phyloP scores from a whole-genome alignment of 2,797 vertebrate genomes.

The Triplophysa yarkandensis region DNA sequence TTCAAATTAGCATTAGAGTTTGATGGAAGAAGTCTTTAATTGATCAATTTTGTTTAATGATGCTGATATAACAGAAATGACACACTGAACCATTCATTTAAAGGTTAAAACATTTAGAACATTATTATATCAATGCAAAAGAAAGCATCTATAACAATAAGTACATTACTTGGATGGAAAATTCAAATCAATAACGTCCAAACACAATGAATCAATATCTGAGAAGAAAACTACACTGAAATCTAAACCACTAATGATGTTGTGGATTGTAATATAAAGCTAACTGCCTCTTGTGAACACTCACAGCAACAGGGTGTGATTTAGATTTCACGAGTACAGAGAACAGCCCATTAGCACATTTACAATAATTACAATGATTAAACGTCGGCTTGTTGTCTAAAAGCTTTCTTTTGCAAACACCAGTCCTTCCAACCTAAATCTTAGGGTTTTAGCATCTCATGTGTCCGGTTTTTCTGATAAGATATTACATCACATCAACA shows the following conservation, averaged over 20 bases:
- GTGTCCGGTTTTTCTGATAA: neutral
- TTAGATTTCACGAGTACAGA: constrained; percentile 18
- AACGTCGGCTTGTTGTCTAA: constrained; percentile 13
- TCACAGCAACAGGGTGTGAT: constrained; percentile 20
- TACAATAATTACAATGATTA: constrained; percentile 40
- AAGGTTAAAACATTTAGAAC: neutral
- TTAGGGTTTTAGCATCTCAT: neutral
- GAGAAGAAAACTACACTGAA: neutral
- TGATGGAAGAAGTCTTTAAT: neutral
- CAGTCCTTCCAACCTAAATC: neutral
- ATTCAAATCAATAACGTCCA: neutral
- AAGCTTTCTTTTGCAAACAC: constrained; percentile 9
- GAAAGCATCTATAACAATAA: no score
- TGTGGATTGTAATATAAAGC: neutral
- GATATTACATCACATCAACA: neutral
- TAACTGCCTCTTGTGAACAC: constrained; percentile 20
- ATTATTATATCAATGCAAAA: neutral
- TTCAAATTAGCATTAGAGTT: neutral
- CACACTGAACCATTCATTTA: neutral
- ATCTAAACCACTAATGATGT: neutral
- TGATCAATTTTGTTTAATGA: neutral
- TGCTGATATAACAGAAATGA: neutral
- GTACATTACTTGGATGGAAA: neutral
- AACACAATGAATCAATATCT: neutral
- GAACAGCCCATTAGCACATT: constrained; percentile 36